Evolutionary conservation across 2,888 invertebrate genomes (phyloP).

Genomic region (Eustalomyia histrio): DNA sequence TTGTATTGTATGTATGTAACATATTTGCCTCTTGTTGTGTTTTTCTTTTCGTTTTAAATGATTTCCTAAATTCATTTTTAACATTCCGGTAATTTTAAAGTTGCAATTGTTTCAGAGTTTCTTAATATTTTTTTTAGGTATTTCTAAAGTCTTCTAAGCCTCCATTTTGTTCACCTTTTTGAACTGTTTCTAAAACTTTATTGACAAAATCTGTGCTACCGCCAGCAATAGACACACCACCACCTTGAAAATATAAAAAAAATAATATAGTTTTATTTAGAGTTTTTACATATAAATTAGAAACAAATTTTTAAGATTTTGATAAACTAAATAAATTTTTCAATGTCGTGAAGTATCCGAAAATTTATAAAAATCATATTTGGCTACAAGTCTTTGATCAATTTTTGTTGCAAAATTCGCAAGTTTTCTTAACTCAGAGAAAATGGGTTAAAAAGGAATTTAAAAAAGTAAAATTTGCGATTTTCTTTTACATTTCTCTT

Average conservation of each 20-base stretch:
- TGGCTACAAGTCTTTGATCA: no score
- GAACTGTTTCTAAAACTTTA: slow-evolving; percentile 92
- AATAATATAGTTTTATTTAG: no score
- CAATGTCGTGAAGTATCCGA: no score
- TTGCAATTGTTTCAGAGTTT: not conserved
- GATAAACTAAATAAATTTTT: no score
- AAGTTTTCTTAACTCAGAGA: no score
- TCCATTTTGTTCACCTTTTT: slow-evolving; percentile 87
- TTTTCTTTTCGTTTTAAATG: slow-evolving; percentile 29
- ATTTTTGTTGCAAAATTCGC: no score
- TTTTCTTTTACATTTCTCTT: no score
- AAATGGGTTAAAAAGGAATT: no score
- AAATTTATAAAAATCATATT: no score
- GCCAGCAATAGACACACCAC: slow-evolving; percentile 93
- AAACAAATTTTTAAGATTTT: no score
- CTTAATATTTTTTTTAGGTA: slow-evolving; percentile 68
- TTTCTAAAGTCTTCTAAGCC: slow-evolving; percentile 87
- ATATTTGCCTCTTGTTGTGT: slow-evolving; percentile 3
- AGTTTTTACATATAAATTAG: no score
- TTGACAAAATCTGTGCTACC: slow-evolving; percentile 96
- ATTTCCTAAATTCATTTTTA: not conserved
- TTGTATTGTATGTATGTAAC: not conserved
- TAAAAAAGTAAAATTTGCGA: no score
- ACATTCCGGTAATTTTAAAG: not conserved
- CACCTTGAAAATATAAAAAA: slow-evolving; percentile 79